Base-by-base conservation (phyloP, 2,888 invertebrate species). In the Drosophila differens region DNA sequence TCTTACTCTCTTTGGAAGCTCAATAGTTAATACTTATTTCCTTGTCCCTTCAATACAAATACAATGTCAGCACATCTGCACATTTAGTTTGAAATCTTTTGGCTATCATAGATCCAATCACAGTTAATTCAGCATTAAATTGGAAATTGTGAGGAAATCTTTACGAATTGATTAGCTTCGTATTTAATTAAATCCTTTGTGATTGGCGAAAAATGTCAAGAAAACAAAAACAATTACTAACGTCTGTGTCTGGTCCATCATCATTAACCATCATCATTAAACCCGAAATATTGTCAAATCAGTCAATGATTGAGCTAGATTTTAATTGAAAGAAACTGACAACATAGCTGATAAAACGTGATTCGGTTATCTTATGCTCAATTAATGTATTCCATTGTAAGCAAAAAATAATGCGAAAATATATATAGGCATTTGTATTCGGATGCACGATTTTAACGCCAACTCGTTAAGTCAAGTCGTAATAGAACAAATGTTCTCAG, bases 161-260 rank as follows among this genome's bases (percentile, higher is more conserved):
- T 68, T 69, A 75, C 70, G 77, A 70, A 70, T 65, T 82, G 82
- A 58, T 58, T 39, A 30, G 28, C 84, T 69, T 53, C 70, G 62
- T 69, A 79, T 76, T 84, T 63, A 73, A 83, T 83, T 78, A 52
- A 81, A 78, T 82, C 70, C 75, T 75, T 77, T 84, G 75, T 73
- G 66, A 71, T 66, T 68, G 44, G 58, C 47, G 22, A n/a, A 52
- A 12, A 33, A 25, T 39, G 49, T 19, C 47, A 39, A 35, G 19
- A 41, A 41, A 25, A 32, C 16, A 49, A 30, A 66, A 62, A 63
- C 16, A n/a, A 28, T 57, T 70, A 54, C 14, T 54, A 57, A 39
- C 12, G 9, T 49, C 66, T 62, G 57, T 47, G 41, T 62, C 76
- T 70, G 73, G 78, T 83, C 65, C 73, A 55, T 64, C 49, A 63